Base-by-base conservation (phyloP, 2,113 vertebrate species). In the Meles meles region DNA sequence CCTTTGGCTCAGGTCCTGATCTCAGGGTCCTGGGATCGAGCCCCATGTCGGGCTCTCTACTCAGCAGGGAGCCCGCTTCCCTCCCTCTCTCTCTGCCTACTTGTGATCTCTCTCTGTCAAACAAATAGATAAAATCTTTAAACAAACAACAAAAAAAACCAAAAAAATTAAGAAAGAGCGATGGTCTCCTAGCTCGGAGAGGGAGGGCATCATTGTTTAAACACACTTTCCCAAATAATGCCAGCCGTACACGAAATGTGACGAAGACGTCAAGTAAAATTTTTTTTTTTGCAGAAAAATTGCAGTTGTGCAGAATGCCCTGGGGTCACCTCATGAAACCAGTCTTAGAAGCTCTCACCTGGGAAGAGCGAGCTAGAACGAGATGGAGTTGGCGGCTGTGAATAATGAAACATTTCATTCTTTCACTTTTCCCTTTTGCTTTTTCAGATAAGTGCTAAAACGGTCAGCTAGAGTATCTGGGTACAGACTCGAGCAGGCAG, bases 401-500 rank as follows among this genome's bases (percentile, higher is more conserved):
- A 92, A 93, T 82, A 82, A 90, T 44, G n/a, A 37, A 44, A 90
- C n/a, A 25, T 76, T 89, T 55, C 15, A 21, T 77, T 81, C 21
- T 25, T 67, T 59, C 9, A 7, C 6, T n/a, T 25, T 63, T 42
- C 29, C 14, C 12, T 49, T 27, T 79, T 29, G 6, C 37, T 20
- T 37, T 20, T 20, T 1, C 13, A 49, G 72, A 67, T 77, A 59
- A 34, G 1, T 69, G 87, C 42, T 79, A 8, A 21, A 77, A 82
- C 87, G 94, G 79, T 95, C 74, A 93, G 1, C n/a, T n/a, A 55
- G 93, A 57, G 79, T 59, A 74, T 92, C 63, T 65, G 72, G 71
- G 42, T 34, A 14, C 77, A 71, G 12, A n/a, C 61, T 79, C 13
- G 20, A 34, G 89, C 92, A 47, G 39, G 84, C 55, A 13, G 57